These are phyloP conservation scores for Gymnopithys bicolor DNA, from an alignment of 2,797 vertebrate genomes.

Conservation along the genomic window DNA sequence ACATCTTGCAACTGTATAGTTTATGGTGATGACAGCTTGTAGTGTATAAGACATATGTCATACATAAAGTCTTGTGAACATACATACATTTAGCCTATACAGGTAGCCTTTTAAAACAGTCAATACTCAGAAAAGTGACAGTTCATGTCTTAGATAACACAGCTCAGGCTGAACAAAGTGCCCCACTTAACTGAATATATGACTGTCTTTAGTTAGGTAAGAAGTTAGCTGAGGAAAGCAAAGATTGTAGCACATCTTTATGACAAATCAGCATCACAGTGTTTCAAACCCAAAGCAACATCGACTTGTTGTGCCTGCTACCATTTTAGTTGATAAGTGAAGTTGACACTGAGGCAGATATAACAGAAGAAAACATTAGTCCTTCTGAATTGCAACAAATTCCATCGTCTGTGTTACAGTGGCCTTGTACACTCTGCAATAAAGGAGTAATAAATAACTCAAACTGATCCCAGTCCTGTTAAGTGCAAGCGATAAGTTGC, in stretches of 20 bases:
- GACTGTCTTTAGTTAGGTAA: not conserved
- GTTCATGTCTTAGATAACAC: constrained; percentile 23
- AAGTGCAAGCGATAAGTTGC: not conserved
- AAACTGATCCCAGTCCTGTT: not conserved
- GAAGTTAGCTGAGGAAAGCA: not conserved
- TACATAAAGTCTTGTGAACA: not conserved
- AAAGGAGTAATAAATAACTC: not conserved
- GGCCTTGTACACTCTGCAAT: not conserved
- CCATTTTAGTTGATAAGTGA: not conserved
- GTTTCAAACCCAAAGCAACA: constrained; percentile 9
- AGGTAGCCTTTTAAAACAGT: not conserved
- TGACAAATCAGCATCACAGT: not conserved
- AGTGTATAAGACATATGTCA: not conserved
- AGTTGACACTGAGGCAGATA: not conserved
- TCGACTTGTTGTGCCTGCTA: not conserved
- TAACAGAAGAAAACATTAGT: not conserved
- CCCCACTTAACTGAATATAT: not conserved
- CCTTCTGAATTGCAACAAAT: not conserved
- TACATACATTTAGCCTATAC: not conserved
- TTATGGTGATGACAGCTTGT: not conserved
- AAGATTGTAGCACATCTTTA: not conserved
- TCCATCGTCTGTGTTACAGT: not conserved
- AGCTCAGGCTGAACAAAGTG: not conserved
- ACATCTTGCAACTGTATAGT: not conserved
- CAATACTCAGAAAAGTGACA: not conserved